These are phyloP conservation scores for Scrobipalpa costella DNA, from an alignment of 2,888 invertebrate species.

Conservation along the genomic window DNA sequence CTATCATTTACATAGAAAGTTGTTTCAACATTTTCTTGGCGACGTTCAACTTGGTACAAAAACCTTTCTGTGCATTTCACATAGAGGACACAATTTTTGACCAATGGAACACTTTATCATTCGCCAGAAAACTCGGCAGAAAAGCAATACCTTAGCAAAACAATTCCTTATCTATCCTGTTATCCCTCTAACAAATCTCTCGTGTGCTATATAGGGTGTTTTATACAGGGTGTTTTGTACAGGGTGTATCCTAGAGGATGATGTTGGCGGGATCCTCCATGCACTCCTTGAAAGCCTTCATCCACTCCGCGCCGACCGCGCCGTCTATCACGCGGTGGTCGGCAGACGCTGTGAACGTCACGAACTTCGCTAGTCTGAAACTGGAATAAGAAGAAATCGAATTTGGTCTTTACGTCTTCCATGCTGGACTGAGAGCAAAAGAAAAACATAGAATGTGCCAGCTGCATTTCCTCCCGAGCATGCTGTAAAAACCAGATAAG, in stretches of 20 bases:
- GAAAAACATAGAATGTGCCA: no score
- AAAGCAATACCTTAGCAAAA: constrained; percentile 13
- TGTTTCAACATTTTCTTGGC: no score
- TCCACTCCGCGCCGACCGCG: constrained; percentile 98
- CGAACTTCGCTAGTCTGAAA: constrained; percentile 86
- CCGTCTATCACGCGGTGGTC: constrained; percentile 99
- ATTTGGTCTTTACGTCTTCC: no score
- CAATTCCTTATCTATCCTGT: neutral
- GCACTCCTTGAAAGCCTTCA: constrained; percentile 92
- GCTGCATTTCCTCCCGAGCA: no score
- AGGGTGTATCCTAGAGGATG: constrained; percentile 85
- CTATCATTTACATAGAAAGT: no score
- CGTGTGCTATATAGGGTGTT: constrained; percentile 16
- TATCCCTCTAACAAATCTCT: constrained; percentile 46
- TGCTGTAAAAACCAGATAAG: no score
- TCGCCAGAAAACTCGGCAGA: neutral
- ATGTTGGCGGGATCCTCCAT: constrained; percentile 97
- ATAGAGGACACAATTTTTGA: no score
- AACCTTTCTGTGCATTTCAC: no score
- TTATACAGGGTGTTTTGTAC: neutral
- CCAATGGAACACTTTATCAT: no score
- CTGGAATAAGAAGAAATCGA: constrained; percentile 64
- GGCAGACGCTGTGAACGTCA: constrained; percentile 96
- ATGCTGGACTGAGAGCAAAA: no score
- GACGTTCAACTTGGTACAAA: no score